Percentiles rank a stretch among this genome's conserved stretches.
phyloP scores from a whole-genome alignment of 2,113 vertebrate genomes.

The Tupaia tana region DNA sequence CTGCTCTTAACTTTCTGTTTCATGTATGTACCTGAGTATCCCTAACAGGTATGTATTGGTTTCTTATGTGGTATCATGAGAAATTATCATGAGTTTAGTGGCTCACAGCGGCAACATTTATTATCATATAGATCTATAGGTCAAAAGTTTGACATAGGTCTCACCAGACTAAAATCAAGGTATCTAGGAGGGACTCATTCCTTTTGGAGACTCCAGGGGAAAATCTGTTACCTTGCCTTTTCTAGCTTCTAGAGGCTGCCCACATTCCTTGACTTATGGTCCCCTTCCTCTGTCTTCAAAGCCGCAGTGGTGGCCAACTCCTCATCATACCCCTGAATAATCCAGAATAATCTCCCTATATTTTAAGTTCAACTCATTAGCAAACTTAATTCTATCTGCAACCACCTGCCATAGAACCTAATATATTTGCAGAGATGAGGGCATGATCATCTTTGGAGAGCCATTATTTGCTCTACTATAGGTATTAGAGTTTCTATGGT shows the following conservation, averaged over 20 bases:
- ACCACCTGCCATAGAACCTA: neutral
- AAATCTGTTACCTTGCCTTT: neutral
- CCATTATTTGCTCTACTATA: neutral
- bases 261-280: neutral
- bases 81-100: neutral
- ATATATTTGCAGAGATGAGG: neutral
- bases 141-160: neutral
- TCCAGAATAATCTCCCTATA: neutral
- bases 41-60: neutral
- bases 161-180: neutral
- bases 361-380: neutral
- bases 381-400: neutral
- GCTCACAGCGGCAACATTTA: neutral
- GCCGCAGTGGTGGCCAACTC: neutral
- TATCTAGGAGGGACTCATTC: neutral
- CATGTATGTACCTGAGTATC: neutral
- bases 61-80: neutral
- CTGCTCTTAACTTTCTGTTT: neutral
- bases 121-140: neutral
- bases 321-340: neutral
- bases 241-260: neutral
- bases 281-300: neutral
- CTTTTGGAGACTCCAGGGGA: neutral
- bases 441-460: neutral
- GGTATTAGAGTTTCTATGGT: neutral